These are phyloP conservation scores for Tauraco erythrolophus DNA, from an alignment of 2,113 vertebrate genomes.

Conservation along the genomic window DNA sequence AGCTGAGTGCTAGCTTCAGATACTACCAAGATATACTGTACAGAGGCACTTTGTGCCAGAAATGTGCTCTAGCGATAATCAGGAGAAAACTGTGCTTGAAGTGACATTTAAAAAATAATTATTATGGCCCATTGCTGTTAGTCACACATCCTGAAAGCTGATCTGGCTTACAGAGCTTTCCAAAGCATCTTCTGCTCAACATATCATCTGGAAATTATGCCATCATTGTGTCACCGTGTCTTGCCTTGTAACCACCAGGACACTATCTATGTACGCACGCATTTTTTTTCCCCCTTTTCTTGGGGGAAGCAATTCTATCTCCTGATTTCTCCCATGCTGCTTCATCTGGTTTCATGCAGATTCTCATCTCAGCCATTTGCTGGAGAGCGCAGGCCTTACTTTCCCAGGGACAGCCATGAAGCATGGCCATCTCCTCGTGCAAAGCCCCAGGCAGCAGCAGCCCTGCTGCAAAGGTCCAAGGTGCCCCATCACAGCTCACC, in stretches of 20 bases:
- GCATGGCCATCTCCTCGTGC: neutral
- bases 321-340: neutral
- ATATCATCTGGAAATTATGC: neutral
- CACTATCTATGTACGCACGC: neutral
- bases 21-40: slow-evolving; percentile 1
- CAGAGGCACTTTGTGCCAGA: neutral
- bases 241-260: neutral
- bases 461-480: fast-evolving
- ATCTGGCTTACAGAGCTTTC: slow-evolving; percentile 28
- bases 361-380: neutral
- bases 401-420: neutral
- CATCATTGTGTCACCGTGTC: neutral
- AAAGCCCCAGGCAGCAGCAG: neutral
- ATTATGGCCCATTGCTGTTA: slow-evolving; percentile 24
- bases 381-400: neutral
- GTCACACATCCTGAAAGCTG: slow-evolving; percentile 31
- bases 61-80: slow-evolving; percentile 29
- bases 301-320: neutral
- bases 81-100: slow-evolving; percentile 36
- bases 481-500: neutral
- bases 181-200: neutral
- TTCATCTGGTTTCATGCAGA: neutral
- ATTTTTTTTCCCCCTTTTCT: neutral
- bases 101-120: slow-evolving; percentile 39
- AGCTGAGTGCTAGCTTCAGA: slow-evolving; percentile 14